Evolutionary conservation across 2,113 vertebrate species (phyloP).

Genomic region (Periophthalmodon schlosseri): DNA sequence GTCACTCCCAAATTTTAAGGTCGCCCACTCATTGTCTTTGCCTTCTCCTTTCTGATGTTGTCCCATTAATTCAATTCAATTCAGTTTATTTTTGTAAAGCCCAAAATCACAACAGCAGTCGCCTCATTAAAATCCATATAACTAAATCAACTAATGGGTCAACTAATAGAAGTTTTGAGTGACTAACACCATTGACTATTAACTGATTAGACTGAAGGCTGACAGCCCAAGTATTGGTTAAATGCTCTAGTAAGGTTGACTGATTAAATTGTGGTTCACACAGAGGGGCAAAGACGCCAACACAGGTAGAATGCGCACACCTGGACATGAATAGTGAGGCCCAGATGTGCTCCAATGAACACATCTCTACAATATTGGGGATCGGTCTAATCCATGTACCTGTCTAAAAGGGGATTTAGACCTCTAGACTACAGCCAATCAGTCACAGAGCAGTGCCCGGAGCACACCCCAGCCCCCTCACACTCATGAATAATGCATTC

Average conservation of each 20-base stretch:
- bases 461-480: slow-evolving; percentile 22
- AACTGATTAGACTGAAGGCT: too few relatives aligned
- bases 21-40: too few relatives aligned
- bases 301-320: slow-evolving; percentile 6
- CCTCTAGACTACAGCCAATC: slow-evolving; percentile 35
- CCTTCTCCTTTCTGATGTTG: not conserved
- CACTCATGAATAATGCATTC: slow-evolving; percentile 57
- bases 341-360: slow-evolving; percentile 37
- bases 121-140: too few relatives aligned
- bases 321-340: slow-evolving; percentile 22
- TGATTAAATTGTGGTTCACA: slow-evolving; percentile 14
- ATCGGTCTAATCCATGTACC: slow-evolving; percentile 52
- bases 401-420: slow-evolving; percentile 55
- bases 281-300: slow-evolving; percentile 14
- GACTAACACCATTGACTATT: not conserved
- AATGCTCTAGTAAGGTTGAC: slow-evolving; percentile 24
- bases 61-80: too few relatives aligned
- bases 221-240: not conserved
- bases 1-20: too few relatives aligned
- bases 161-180: too few relatives aligned
- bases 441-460: slow-evolving; percentile 45
- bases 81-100: too few relatives aligned
- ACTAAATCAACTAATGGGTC: too few relatives aligned
- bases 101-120: too few relatives aligned
- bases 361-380: slow-evolving; percentile 32